A percentile compares a stretch with the other conserved stretches of the same genome.
phyloP scores from a whole-genome alignment of 2,113 vertebrate species.

The Thunnus maccoyii region DNA sequence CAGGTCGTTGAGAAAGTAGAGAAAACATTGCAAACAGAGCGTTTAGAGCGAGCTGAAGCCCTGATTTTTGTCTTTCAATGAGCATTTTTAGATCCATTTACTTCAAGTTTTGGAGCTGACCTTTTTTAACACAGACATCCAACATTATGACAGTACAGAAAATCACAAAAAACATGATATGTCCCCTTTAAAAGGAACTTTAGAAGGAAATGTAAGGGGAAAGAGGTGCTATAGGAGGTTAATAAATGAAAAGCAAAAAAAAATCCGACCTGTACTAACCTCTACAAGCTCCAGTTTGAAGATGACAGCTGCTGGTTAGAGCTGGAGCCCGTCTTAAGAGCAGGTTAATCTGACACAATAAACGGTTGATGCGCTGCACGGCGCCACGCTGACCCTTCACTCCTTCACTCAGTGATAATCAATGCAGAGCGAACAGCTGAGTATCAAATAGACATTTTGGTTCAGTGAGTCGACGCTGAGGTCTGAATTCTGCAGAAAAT shows the following conservation, averaged over 20 bases:
- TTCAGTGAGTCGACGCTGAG: conserved; percentile 1
- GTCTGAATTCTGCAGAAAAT: conserved; percentile 14
- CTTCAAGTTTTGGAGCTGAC: too few relatives aligned
- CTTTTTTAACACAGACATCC: too few relatives aligned
- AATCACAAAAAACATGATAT: too few relatives aligned
- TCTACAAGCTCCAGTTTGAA: neutral
- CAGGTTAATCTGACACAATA: conserved; percentile 59
- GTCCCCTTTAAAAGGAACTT: too few relatives aligned
- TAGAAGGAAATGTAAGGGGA: neutral
- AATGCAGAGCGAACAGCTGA: conserved; percentile 23
- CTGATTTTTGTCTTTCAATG: too few relatives aligned
- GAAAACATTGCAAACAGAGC: too few relatives aligned
- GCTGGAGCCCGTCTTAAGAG: conserved; percentile 1
- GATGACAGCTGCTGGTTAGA: neutral
- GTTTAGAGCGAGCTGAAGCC: too few relatives aligned
- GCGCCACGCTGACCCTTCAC: conserved; percentile 14
- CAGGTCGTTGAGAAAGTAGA: too few relatives aligned
- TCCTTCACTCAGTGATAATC: conserved; percentile 36
- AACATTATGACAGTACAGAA: too few relatives aligned
- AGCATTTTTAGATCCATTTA: too few relatives aligned
- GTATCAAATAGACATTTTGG: conserved; percentile 8
- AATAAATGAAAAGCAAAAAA: neutral
- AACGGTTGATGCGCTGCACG: conserved; percentile 13
- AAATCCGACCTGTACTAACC: too few relatives aligned
- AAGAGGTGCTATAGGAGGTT: neutral